phyloP scores from a whole-genome alignment of 2,888 invertebrate genomes.

The Calameuta pallipes region DNA sequence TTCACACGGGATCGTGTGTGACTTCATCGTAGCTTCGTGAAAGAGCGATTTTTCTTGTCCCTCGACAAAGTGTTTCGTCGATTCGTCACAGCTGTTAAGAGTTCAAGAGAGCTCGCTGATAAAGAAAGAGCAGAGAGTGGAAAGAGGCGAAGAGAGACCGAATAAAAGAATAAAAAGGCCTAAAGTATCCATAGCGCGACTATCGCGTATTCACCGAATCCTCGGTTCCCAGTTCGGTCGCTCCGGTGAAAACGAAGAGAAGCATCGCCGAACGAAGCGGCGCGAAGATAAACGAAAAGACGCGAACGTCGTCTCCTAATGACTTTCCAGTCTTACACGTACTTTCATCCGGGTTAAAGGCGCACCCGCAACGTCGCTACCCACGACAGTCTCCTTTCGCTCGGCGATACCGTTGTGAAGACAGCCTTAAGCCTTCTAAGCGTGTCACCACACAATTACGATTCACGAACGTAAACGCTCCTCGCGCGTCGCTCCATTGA shows the following conservation, averaged over 20 bases:
- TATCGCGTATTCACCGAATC: neutral
- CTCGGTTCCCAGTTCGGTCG: too few species aligned
- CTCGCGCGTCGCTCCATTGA: neutral
- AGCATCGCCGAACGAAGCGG: too few species aligned
- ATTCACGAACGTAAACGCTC: neutral
- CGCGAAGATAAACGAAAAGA: too few species aligned
- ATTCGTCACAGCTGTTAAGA: too few species aligned
- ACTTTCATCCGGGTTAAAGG: conserved; percentile 33
- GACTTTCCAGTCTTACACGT: conserved; percentile 24
- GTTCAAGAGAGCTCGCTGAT: too few species aligned
- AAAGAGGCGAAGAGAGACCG: neutral
- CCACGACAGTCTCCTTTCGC: neutral
- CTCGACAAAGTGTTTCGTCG: too few species aligned
- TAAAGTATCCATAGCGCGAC: neutral
- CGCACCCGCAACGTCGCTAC: conserved; percentile 31
- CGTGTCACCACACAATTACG: neutral
- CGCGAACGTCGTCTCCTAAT: conserved; percentile 25
- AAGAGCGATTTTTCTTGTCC: too few species aligned
- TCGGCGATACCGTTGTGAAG: neutral
- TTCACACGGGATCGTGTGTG: too few species aligned
- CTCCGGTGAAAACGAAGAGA: neutral
- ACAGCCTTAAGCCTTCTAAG: neutral
- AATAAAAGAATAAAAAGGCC: neutral
- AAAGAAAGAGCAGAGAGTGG: too few species aligned
- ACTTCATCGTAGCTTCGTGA: too few species aligned